These are phyloP conservation scores for Tetrax tetrax DNA, from an alignment of 2,113 vertebrate genomes.

Conservation along the genomic window DNA sequence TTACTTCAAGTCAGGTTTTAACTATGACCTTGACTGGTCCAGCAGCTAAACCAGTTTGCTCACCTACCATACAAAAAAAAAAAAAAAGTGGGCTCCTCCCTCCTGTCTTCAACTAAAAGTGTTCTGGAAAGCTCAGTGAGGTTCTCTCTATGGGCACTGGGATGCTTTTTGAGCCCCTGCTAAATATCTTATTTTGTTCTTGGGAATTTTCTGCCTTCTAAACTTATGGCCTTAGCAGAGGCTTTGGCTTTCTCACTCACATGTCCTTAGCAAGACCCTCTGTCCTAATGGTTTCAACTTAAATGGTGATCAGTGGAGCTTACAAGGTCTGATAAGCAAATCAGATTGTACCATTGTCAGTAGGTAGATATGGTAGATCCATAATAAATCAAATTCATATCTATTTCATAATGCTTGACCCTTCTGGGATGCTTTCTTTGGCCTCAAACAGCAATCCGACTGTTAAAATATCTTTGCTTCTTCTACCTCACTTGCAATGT, in stretches of 20 bases:
- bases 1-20: neutral
- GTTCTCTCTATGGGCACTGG: neutral
- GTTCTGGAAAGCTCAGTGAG: neutral
- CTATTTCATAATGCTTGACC: neutral
- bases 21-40: neutral
- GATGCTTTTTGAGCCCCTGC: neutral
- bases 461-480: neutral
- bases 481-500: neutral
- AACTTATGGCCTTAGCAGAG: neutral
- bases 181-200: neutral
- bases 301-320: neutral
- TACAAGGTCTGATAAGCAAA: neutral
- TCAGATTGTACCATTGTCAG: neutral
- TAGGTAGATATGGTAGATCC: neutral
- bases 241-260: neutral
- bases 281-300: neutral
- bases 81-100: neutral
- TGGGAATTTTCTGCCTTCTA: neutral
- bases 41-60: neutral
- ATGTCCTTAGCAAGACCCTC: neutral
- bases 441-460: neutral
- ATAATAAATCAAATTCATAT: neutral
- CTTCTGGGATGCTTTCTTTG: neutral
- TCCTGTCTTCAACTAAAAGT: neutral
- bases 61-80: fast-evolving